A percentile compares a stretch with the other conserved stretches of the same genome.
These are phyloP conservation scores for Pteronotus mesoamericanus DNA, from an alignment of 2,797 vertebrate species.

Conservation along the genomic window DNA sequence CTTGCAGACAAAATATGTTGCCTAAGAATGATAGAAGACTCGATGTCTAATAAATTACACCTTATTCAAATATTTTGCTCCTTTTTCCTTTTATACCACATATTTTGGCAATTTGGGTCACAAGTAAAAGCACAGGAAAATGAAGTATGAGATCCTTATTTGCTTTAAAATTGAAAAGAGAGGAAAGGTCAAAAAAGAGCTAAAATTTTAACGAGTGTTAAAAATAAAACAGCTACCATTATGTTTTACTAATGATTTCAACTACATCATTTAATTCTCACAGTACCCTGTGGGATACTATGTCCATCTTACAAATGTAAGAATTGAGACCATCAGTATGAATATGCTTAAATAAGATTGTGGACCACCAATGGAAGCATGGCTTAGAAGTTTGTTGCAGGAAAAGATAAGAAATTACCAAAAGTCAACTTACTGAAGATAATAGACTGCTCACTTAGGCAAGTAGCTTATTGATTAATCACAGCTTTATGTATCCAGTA, in stretches of 20 bases:
- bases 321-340: neutral
- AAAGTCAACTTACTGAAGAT: neutral
- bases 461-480: neutral
- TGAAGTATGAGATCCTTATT: neutral
- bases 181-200: neutral
- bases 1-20: neutral
- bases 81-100: neutral
- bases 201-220: neutral
- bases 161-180: conserved; percentile 14
- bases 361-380: neutral
- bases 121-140: neutral
- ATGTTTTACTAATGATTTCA: neutral
- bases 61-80: neutral
- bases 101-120: neutral
- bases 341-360: neutral
- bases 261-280: neutral
- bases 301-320: neutral
- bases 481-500: neutral
- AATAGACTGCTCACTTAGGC: neutral
- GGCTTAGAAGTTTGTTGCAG: neutral
- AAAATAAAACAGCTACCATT: neutral
- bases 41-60: neutral
- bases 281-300: neutral
- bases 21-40: neutral
- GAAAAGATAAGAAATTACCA: neutral